Base-by-base conservation (phyloP, 2,113 vertebrate species). In the Emydocephalus ijimae region DNA sequence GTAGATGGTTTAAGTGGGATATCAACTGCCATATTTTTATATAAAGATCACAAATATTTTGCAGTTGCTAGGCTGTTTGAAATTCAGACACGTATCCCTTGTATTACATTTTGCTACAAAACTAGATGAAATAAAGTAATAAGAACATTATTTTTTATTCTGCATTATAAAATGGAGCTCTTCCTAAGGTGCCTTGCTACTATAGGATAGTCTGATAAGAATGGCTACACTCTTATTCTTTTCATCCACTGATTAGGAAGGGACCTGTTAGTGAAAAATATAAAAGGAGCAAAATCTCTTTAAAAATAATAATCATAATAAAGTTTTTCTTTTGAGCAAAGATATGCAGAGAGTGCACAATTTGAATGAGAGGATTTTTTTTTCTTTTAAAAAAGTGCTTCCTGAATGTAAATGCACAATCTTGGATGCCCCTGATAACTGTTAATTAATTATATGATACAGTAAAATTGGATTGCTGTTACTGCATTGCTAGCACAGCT, bases 291-390 rank as follows among this genome's bases (percentile, higher is more conserved):
- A 61, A 94, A 91, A 69, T 81, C 34, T 21, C 34, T 43, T 81
- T 81, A 43, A 81, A 81, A 81, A 81, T 81, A 81, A 74, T 92
- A 29, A 93, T 55, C 94, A 88, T 48, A 43, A 39, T 23, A 90
- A 29, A 94, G 89, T 56, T 55, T 43, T 94, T 1, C 3, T 92
- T 95, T 95, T 92, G 64, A 95, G 85, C 50, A 96, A 93, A 96
- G 90, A 45, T 8, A 81, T 50, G 91, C 12, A 89, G 90, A 39
- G 57, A 93, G 87, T 93, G 1, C 21, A 89, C 26, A 2, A 20
- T 91, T 69, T 93, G 87, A 92, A 94, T 93, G 95, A 91, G 88
- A 91, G 85, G 26, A 93, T 90, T 92, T 88, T 88, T 81, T 81
- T 81, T 1, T 1, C 21, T 43, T 15, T 4, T 3, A 74, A 81